Base-by-base conservation (phyloP, 2,797 vertebrate species). In the Tamandua tetradactyla region DNA sequence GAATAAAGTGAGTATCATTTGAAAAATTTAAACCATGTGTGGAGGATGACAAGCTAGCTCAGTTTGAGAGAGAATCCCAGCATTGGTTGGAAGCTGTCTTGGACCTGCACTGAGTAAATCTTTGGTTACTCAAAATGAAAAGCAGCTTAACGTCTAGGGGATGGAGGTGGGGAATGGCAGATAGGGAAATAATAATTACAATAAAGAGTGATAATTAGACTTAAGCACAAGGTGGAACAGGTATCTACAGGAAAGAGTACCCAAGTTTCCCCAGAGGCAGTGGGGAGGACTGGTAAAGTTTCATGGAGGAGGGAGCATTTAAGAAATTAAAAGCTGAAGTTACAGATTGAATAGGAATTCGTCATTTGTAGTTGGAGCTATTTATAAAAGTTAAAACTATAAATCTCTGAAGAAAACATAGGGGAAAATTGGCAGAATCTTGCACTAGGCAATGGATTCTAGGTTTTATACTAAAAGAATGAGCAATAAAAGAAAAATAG, bases 131-230 rank as follows among this genome's bases (percentile, higher is more conserved):
- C 42, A 75, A 30, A 18, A 20, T 7, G 1, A 15, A 52, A 44
- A 42, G 32, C 4, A 57, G 13, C 42, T 22, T 44, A 12, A 10
- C 40, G 27, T 18, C 27, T 35, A 5, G 37, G 8, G 17, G 22
- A 4, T n/a, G 37, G 3, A 52, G 3, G 17, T 18, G 18, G 52
- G 49, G 17, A 47, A 8, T 47, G 18, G 23, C 17, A 30, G 72
- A 2, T 0, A 3, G 17, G 18, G 0, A 3, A 23, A 23, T 61
- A 2, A 4, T 25, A 25, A 40, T 52, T n/a, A 13, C 42, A 40
- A 10, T 17, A 3, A 17, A 12, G 23, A 68, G 7, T 42, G 59
- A n/a, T 3, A 11, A 37, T 30, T 17, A 47, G 37, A 6, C 5
- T 9, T 13, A 18, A 37, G n/a, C 47, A 68, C 23, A 15, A 10